phyloP scores from a whole-genome alignment of 2,113 vertebrate genomes.

The Jaculus jaculus region DNA sequence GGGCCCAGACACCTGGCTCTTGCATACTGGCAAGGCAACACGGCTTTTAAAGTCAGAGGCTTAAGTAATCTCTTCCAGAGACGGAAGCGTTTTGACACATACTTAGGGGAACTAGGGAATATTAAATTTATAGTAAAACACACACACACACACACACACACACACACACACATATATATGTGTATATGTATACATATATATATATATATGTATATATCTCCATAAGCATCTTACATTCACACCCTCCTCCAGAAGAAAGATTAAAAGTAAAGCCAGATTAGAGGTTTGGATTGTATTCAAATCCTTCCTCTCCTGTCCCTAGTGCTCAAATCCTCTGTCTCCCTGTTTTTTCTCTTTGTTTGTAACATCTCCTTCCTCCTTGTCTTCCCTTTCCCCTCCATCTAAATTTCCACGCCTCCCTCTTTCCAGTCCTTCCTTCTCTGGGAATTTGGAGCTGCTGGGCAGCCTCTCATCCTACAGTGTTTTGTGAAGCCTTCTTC shows the following conservation, averaged over 20 bases:
- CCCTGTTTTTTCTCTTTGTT: conserved; percentile 56
- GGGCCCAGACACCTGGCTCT: neutral
- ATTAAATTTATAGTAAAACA: neutral
- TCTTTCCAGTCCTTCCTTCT: neutral
- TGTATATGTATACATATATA: too few relatives aligned
- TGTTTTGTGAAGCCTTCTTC: conserved; percentile 53
- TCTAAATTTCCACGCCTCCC: conserved; percentile 28
- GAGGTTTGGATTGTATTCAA: conserved; percentile 67
- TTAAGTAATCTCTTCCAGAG: conserved; percentile 44
- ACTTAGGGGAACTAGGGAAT: neutral
- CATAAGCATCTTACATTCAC: conserved; percentile 11
- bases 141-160: too few relatives aligned
- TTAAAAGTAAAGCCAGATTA: conserved; percentile 74
- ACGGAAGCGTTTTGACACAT: conserved; percentile 59
- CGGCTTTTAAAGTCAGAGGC: conserved; percentile 66
- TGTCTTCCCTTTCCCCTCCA: neutral
- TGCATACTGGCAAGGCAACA: conserved; percentile 14
- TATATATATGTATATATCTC: neutral
- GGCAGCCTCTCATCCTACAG: neutral
- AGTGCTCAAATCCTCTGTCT: conserved; percentile 42
- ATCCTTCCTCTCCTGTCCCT: neutral
- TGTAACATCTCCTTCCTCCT: conserved; percentile 8
- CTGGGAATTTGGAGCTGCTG: neutral
- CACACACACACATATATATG: too few relatives aligned
- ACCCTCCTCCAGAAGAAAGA: conserved; percentile 13